A percentile compares a stretch with the other conserved stretches of the same genome.
phyloP scores from a whole-genome alignment of 92 coral and sea anemone genomes.

The Desmophyllum pertusum region DNA sequence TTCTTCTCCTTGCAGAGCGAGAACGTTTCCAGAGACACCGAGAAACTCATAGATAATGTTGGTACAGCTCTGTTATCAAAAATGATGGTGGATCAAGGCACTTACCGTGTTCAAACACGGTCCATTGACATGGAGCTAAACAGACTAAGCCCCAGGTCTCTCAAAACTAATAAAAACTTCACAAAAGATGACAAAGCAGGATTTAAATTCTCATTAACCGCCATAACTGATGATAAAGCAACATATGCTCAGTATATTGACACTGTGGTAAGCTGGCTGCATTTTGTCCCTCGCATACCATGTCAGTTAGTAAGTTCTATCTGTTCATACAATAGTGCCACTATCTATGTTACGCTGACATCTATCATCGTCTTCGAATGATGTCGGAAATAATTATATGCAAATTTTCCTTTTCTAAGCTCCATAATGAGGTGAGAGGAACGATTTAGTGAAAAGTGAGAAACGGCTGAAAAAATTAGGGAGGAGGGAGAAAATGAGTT shows the following conservation, averaged over 20 bases:
- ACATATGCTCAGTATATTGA: background rate
- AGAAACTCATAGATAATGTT: conserved; percentile 59
- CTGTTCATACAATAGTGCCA: too few relatives aligned
- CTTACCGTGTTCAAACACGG: conserved; percentile 49
- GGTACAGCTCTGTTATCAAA: conserved; percentile 65
- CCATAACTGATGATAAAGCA: conserved; percentile 36
- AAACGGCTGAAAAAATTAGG: too few relatives aligned
- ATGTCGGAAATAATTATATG: background rate
- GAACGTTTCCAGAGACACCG: conserved; percentile 36
- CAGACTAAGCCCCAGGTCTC: conserved; percentile 55
- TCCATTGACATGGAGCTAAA: conserved; percentile 68
- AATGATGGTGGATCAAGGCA: conserved; percentile 64
- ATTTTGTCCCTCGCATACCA: background rate
- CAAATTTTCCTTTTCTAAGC: too few relatives aligned
- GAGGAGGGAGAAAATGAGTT: too few relatives aligned
- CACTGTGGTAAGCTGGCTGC: conserved; percentile 17
- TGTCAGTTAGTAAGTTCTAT: background rate
- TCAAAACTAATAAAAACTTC: background rate
- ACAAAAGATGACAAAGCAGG: conserved; percentile 7
- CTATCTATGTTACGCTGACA: background rate
- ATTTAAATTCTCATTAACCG: conserved; percentile 15
- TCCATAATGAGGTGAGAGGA: too few relatives aligned
- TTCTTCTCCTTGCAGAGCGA: conserved; percentile 38
- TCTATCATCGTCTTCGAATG: background rate
- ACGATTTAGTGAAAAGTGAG: too few relatives aligned